Base-by-base conservation (phyloP, 2,113 vertebrate species). In the Myxocyprinus asiaticus region DNA sequence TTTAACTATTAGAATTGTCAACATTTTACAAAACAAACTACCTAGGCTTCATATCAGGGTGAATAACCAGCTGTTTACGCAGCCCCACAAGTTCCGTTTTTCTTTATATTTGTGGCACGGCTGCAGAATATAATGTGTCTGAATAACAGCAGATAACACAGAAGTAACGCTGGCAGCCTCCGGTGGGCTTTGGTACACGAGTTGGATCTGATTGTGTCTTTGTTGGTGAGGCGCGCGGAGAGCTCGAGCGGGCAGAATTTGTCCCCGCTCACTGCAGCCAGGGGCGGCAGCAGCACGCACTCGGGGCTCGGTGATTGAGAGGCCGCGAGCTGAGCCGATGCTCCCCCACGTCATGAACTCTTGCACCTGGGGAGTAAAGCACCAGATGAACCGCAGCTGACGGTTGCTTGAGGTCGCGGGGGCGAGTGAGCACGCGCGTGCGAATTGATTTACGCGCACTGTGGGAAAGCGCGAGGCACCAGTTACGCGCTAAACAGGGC, bases 241-340 rank as follows among this genome's bases (percentile, higher is more conserved):
- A 70, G 77, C 71, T n/a, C 59, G 66, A 56, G 67, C 70, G 51
- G 82, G 70, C 74, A 72, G 58, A 64, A 44, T 70, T 63, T 75
- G 64, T 4, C 66, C 70, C 59, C 73, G 76, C 82, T 79, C 74
- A 81, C 22, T 15, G 85, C 69, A 81, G 87, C 90, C 88, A 86
- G 84, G 77, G 90, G 88, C 92, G 92, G 93, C 85, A 82, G 86
- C 79, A 75, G 73, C 69, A 55, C 82, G 76, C 89, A 92, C 88
- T 85, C 90, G 12, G 87, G 85, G 33, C 87, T 77, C 92, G 90
- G 87, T 88, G 92, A 90, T 91, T 81, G 85, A 67, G 83, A 93
- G 86, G 88, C 90, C 91, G 89, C 86, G 82, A 83, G 83, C 76
- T 78, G 65, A 59, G n/a, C 59, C 22, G 56, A 51, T 72, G 76